Percentiles rank a stretch among this genome's conserved stretches.
Conservation (phyloP, 2,113 vertebrate genomes). For the Loxodonta africana region DNA sequence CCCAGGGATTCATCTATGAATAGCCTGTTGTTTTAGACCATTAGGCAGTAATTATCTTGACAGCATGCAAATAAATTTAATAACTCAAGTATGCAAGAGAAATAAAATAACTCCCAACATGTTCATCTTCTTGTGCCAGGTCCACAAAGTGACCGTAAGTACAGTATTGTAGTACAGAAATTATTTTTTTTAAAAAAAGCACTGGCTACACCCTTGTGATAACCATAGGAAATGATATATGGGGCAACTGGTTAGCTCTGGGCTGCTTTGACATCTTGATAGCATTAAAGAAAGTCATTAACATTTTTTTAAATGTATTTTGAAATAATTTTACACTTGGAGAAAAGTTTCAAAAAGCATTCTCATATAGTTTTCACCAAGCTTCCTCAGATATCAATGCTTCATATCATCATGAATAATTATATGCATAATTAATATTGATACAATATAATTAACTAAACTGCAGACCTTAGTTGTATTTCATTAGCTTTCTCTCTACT, state of each 20-base stretch:
- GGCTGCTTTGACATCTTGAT: background rate
- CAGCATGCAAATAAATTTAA: conserved; percentile 19
- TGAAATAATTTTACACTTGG: background rate
- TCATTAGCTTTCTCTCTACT: background rate
- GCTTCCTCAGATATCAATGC: background rate
- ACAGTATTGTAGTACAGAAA: background rate
- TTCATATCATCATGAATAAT: conserved; percentile 8
- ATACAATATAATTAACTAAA: background rate
- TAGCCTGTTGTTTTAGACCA: background rate
- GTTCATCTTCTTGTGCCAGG: background rate
- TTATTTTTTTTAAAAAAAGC: background rate
- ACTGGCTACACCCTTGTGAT: background rate
- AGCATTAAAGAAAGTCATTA: background rate
- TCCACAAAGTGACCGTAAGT: background rate
- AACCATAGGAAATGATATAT: background rate
- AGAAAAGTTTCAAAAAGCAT: background rate
- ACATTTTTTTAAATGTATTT: background rate
- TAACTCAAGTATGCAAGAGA: background rate
- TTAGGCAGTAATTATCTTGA: background rate
- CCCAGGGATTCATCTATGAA: background rate
- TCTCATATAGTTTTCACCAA: background rate
- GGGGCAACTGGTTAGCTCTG: background rate
- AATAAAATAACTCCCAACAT: background rate
- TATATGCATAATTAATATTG: background rate
- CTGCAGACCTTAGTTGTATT: background rate